Base-by-base conservation (phyloP, 2,113 vertebrate genomes). In the Microcebus murinus region DNA sequence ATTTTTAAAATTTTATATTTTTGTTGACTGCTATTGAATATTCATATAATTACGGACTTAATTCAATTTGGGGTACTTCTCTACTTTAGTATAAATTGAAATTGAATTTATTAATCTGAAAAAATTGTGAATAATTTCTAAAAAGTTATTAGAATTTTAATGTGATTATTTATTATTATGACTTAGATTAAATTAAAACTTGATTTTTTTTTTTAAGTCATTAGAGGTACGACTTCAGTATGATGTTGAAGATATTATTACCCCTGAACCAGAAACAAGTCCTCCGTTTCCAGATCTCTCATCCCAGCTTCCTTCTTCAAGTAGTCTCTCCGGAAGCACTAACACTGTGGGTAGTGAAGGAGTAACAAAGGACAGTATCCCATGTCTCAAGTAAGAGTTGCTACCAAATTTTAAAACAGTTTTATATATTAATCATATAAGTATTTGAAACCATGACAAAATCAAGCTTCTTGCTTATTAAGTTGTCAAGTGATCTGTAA, bases 171-270 rank as follows among this genome's bases (percentile, higher is more conserved):
- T 68, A 71, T 85, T 55, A 52, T 93, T 31, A 48, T 88, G 65
- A 65, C 48, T 87, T 85, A 34, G 77, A 84, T 63, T 83, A 61
- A 31, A 76, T 48, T 76, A 48, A 76, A 48, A 76, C 8, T 65
- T 81, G 79, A 74, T 76, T 63, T 98, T 76, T 61, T 61, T 45
- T 98, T 97, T 96, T 34, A 98, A 99, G 99, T 99, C 99, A 57
- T 97, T 99, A 98, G 99, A 99, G 81, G 98, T 99, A 89, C 99
- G 99, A 86, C 98, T 99, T 97, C 99, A 99, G 82, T 99, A 98
- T 76, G 99, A 99, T 83, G 92, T 98, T n/a, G 99, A 99, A 97
- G 99, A 99, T 77, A 99, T 99, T 96, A 99, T 99, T 96, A 99
- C 99, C 77, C 99, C 99, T 4, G 99, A 99, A 94, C 98, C 99